Evolutionary conservation across 2,888 invertebrate species (phyloP).

Genomic region (Hyposoter didymator): DNA sequence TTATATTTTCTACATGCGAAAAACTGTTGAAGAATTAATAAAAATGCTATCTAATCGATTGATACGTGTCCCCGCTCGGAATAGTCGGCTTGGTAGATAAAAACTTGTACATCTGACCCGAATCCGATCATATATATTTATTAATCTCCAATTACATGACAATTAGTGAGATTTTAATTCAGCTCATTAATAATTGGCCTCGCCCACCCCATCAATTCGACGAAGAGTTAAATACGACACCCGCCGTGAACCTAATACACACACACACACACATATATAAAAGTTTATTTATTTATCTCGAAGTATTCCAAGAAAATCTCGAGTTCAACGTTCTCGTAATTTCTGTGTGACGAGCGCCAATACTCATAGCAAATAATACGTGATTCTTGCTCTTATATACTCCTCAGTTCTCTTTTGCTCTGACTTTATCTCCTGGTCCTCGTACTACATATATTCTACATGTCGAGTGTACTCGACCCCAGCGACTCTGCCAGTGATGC

Average conservation of each 20-base stretch:
- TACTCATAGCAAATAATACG: slow-evolving; percentile 76
- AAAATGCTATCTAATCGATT: neutral
- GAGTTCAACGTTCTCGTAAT: slow-evolving; percentile 76
- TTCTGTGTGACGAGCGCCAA: slow-evolving; percentile 79
- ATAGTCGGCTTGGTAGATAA: neutral
- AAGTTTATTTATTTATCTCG: slow-evolving; percentile 63
- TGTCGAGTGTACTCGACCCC: slow-evolving; percentile 60
- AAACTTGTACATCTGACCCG: neutral
- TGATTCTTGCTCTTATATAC: slow-evolving; percentile 61
- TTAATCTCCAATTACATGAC: neutral
- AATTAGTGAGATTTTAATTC: slow-evolving; percentile 2
- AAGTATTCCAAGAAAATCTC: slow-evolving; percentile 75
- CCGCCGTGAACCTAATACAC: slow-evolving; percentile 27
- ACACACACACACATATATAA: neutral
- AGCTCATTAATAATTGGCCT: neutral
- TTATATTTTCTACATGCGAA: neutral
- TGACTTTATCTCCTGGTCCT: slow-evolving; percentile 50
- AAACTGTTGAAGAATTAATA: neutral
- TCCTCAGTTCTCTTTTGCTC: slow-evolving; percentile 42
- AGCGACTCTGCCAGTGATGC: slow-evolving; percentile 45
- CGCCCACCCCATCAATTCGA: neutral
- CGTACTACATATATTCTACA: slow-evolving; percentile 41
- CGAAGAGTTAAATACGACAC: slow-evolving; percentile 15
- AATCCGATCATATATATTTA: neutral
- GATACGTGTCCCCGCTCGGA: neutral